These are phyloP conservation scores for Drosophila triauraria DNA, from an alignment of 1,140 invertebrate species.

Conservation along the genomic window DNA sequence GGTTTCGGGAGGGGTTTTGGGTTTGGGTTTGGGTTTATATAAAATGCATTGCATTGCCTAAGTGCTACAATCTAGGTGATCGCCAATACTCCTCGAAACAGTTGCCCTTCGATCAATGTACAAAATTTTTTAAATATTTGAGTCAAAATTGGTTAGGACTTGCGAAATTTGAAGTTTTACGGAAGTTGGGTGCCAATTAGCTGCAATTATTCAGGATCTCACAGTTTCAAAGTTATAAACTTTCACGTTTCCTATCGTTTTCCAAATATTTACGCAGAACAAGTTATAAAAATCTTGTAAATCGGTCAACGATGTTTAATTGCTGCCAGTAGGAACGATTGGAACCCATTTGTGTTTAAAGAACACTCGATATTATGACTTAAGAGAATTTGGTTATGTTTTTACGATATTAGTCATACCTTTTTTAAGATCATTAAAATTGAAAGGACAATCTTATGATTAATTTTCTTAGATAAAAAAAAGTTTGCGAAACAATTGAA, in stretches of 20 bases:
- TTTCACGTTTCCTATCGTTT: too few relatives aligned
- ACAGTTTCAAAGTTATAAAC: too few relatives aligned
- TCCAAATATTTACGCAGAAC: too few relatives aligned
- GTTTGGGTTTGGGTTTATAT: constrained; percentile 36
- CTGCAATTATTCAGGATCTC: too few relatives aligned
- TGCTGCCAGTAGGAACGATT: not conserved
- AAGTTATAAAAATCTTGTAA: too few relatives aligned
- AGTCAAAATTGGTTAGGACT: not conserved
- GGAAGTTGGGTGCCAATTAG: not conserved
- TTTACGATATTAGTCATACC: not conserved
- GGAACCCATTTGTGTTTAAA: not conserved
- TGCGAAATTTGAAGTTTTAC: not conserved
- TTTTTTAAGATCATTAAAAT: not conserved
- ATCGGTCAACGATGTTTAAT: not conserved
- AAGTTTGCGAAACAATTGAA: too few relatives aligned
- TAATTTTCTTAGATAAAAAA: too few relatives aligned
- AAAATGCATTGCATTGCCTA: constrained; percentile 61
- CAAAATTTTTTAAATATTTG: constrained; percentile 12
- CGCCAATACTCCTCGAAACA: constrained; percentile 8
- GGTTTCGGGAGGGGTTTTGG: not conserved
- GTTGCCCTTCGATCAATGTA: constrained; percentile 36
- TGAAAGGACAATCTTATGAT: too few relatives aligned
- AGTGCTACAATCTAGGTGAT: constrained; percentile 28
- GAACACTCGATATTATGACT: not conserved
- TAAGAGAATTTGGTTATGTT: not conserved